These are phyloP conservation scores for Caenorhabditis panamensis DNA, from an alignment of 2,888 invertebrate species.

Conservation along the genomic window DNA sequence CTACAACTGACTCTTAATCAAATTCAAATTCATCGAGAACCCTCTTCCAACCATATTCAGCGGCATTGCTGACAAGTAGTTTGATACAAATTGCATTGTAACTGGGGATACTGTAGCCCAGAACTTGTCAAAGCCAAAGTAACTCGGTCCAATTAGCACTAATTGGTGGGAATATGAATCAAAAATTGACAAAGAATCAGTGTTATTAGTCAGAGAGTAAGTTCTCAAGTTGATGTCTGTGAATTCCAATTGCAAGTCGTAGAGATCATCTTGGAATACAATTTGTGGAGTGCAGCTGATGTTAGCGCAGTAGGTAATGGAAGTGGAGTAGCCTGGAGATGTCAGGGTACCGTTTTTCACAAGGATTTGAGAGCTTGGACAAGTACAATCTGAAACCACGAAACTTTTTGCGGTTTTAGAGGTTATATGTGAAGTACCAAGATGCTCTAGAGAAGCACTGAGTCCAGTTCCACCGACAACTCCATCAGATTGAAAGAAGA, in stretches of 20 bases:
- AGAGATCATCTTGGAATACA: conserved; percentile 25
- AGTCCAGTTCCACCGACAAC: conserved; percentile 42
- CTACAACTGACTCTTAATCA: conserved; percentile 22
- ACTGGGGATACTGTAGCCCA: conserved; percentile 47
- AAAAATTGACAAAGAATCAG: conserved; percentile 20
- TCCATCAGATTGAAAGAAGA: conserved; percentile 33
- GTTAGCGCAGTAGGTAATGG: conserved; percentile 46
- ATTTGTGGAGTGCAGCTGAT: conserved; percentile 23
- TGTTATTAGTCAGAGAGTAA: conserved; percentile 25
- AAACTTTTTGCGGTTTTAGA: too few species aligned
- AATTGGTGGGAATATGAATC: conserved; percentile 31
- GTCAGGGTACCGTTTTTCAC: conserved; percentile 26
- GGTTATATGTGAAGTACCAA: conserved; percentile 36
- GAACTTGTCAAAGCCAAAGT: conserved; percentile 8
- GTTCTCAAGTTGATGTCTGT: conserved; percentile 25
- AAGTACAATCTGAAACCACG: conserved; percentile 51
- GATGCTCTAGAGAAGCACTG: conserved; percentile 36
- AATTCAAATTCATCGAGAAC: conserved; percentile 24
- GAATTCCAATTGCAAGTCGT: conserved; percentile 36
- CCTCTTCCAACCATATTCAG: conserved; percentile 37
- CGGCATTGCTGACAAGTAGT: conserved; percentile 15
- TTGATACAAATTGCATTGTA: conserved; percentile 14
- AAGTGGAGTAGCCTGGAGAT: conserved; percentile 40
- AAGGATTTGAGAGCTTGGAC: conserved; percentile 1
- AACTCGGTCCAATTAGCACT: conserved; percentile 18